Conservation (phyloP, 2,113 vertebrate species). For the Hippocampus abdominalis region DNA sequence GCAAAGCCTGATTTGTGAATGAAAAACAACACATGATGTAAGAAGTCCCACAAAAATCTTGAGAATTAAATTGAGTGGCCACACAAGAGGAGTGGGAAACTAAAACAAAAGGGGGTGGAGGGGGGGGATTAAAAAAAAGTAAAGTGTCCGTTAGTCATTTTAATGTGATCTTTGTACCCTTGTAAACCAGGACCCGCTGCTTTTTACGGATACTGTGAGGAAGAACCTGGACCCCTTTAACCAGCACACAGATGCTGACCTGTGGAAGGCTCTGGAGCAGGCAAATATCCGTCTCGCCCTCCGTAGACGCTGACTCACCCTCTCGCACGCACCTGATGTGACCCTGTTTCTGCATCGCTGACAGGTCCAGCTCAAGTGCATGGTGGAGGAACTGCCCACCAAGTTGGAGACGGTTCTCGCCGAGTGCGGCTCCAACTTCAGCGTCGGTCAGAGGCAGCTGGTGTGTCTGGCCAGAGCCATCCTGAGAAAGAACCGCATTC, state of each 20-base stretch:
- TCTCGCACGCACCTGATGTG: not conserved
- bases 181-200: slow-evolving; percentile 81
- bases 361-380: slow-evolving; percentile 88
- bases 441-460: slow-evolving; percentile 91
- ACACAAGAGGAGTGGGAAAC: not conserved
- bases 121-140: not conserved
- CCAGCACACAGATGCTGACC: slow-evolving; percentile 82
- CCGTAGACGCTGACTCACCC: no score
- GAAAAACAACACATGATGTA: no score
- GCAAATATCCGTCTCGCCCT: slow-evolving; percentile 29
- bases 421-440: slow-evolving; percentile 95
- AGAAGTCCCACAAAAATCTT: no score
- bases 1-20: no score
- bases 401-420: slow-evolving; percentile 89
- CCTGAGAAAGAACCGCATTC: slow-evolving; percentile 89
- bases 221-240: slow-evolving; percentile 94
- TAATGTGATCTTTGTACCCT: not conserved
- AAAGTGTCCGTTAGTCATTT: not conserved
- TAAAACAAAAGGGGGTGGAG: not conserved
- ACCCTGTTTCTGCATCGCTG: not conserved
- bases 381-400: slow-evolving; percentile 85
- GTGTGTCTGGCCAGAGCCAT: slow-evolving; percentile 91
- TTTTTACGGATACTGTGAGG: slow-evolving; percentile 92
- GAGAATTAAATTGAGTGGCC: not conserved
- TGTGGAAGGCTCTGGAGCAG: slow-evolving; percentile 88